Evolutionary conservation across 2,113 vertebrate species (phyloP).

Genomic region (Piliocolobus tephrosceles): DNA sequence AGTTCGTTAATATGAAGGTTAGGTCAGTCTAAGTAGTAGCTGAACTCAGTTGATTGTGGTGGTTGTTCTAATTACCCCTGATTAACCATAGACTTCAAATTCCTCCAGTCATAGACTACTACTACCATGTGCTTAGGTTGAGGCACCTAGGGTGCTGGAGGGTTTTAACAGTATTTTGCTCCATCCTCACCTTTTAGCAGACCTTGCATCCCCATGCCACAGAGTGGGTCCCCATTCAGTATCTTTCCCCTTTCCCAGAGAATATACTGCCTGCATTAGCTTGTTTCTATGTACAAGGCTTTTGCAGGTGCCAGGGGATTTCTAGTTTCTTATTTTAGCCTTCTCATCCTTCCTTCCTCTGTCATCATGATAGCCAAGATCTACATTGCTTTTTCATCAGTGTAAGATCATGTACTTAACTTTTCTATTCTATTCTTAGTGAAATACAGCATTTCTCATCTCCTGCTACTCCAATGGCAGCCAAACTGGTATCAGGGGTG

Average conservation of each 20-base stretch:
- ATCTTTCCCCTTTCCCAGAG: background rate
- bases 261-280: background rate
- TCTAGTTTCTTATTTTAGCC: background rate
- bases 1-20: background rate
- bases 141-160: background rate
- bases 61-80: background rate
- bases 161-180: background rate
- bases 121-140: background rate
- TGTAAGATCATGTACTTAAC: background rate
- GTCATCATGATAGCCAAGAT: background rate
- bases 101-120: background rate
- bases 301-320: background rate
- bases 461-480: background rate
- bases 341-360: background rate
- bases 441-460: background rate
- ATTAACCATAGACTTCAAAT: background rate
- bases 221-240: background rate
- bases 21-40: background rate
- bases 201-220: background rate
- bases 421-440: background rate
- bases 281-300: background rate
- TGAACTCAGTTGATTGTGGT: background rate
- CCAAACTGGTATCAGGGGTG: background rate
- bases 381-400: background rate
- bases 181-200: background rate